Evolutionary conservation across 2,888 invertebrate species (phyloP).

Genomic region (Folsomia manolachei): DNA sequence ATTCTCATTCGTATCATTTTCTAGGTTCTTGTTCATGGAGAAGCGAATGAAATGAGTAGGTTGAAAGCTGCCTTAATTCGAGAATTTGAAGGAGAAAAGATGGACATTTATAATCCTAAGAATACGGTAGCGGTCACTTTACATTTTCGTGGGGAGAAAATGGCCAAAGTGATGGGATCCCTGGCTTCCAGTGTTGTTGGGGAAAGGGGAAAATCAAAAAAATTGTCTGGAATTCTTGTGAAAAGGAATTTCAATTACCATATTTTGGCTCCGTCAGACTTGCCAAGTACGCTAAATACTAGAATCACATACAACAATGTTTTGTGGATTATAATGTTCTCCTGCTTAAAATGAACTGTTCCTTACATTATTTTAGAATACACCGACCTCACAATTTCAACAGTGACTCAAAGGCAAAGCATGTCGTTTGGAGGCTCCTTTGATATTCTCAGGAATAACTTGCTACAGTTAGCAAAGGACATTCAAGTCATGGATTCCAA

Average conservation of each 20-base stretch:
- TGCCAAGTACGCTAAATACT: conserved; percentile 71
- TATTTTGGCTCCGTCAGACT: conserved; percentile 82
- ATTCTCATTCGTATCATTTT: neutral
- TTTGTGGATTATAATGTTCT: neutral
- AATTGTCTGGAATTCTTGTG: conserved; percentile 87
- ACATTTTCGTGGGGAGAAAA: conserved; percentile 95
- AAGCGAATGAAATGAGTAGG: conserved; percentile 97
- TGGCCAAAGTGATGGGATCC: conserved; percentile 94
- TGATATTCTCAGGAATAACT: conserved; percentile 66
- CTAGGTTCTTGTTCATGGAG: conserved; percentile 94
- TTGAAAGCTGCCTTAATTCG: conserved; percentile 89
- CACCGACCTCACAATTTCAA: conserved; percentile 91
- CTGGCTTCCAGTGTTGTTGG: conserved; percentile 67
- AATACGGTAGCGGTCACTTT: conserved; percentile 92
- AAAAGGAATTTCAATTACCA: conserved; percentile 98
- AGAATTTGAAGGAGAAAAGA: conserved; percentile 78
- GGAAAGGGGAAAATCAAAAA: conserved; percentile 72
- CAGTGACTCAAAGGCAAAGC: conserved; percentile 87
- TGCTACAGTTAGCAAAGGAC: conserved; percentile 74
- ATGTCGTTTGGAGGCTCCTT: conserved; percentile 63
- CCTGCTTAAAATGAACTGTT: neutral
- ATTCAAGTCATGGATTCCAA: conserved; percentile 59
- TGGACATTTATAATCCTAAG: conserved; percentile 89
- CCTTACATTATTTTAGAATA: conserved; percentile 64
- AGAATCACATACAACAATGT: neutral